These are phyloP conservation scores for Seira ritae DNA, from an alignment of 2,888 invertebrate genomes.

Conservation along the genomic window DNA sequence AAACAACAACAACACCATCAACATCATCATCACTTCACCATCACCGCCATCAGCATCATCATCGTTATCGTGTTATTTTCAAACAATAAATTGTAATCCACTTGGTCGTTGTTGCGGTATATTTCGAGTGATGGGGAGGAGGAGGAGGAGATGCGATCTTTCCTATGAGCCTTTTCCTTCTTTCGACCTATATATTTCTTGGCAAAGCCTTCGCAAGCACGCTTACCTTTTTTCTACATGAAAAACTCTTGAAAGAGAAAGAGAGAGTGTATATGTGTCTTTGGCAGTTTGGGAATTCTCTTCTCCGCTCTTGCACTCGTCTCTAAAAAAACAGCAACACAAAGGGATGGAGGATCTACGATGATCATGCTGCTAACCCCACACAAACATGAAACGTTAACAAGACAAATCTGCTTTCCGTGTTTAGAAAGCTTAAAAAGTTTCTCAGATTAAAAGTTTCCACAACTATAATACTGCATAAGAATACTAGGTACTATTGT, in stretches of 20 bases:
- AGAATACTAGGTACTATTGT: too few species aligned
- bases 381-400: not conserved
- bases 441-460: not conserved
- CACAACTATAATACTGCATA: too few species aligned
- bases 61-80: not conserved
- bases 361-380: not conserved
- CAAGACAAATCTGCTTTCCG: slow-evolving; percentile 20
- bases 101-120: slow-evolving; percentile 4
- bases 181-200: slow-evolving; percentile 6
- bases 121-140: not conserved
- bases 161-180: not conserved
- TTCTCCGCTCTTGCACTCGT: not conserved
- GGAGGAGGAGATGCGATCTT: slow-evolving; percentile 1
- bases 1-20: slow-evolving; percentile 14
- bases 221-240: slow-evolving; percentile 12
- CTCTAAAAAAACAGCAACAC: not conserved
- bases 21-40: slow-evolving; percentile 18
- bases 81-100: slow-evolving; percentile 21
- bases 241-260: slow-evolving; percentile 2
- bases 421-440: slow-evolving; percentile 14
- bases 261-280: not conserved
- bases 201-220: not conserved
- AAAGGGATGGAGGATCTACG: too few species aligned
- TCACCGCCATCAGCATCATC: not conserved
- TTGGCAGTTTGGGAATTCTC: slow-evolving; percentile 13